Conservation (phyloP, 2,888 invertebrate species). For the Iphiclides podalirius region DNA sequence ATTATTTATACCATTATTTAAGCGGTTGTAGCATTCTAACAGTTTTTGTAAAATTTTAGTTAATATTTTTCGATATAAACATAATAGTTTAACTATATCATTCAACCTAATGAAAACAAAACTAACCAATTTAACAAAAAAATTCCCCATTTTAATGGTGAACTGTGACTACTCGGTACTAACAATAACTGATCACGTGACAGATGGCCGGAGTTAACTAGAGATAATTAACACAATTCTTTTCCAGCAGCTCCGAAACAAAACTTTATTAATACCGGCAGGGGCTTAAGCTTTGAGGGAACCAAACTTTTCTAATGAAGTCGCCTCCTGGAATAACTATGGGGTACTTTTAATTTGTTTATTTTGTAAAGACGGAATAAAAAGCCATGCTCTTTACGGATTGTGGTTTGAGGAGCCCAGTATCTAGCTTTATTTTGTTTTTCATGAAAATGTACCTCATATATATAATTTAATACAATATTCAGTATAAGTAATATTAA, state of each 20-base stretch:
- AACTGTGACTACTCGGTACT: no score
- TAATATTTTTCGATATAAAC: no score
- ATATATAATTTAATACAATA: no score
- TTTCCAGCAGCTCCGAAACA: slow-evolving; percentile 61
- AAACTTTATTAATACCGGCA: slow-evolving; percentile 78
- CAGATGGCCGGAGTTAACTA: slow-evolving; percentile 15
- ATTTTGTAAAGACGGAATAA: slow-evolving; percentile 46
- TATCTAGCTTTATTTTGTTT: neutral
- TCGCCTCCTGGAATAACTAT: slow-evolving; percentile 69
- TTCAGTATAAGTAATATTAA: no score
- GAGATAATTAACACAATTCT: slow-evolving; percentile 75
- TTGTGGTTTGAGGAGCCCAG: slow-evolving; percentile 8
- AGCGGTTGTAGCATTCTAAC: no score
- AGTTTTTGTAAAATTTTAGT: no score
- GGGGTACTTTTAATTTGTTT: slow-evolving; percentile 69
- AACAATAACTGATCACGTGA: slow-evolving; percentile 20
- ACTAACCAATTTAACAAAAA: no score
- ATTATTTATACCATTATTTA: no score
- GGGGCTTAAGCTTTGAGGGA: slow-evolving; percentile 71
- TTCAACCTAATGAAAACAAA: no score
- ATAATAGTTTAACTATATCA: no score
- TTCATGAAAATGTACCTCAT: no score
- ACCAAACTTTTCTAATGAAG: slow-evolving; percentile 79
- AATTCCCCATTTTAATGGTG: no score
- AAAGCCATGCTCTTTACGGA: slow-evolving; percentile 26